These are phyloP conservation scores for Aphaenogaster rudis DNA, from an alignment of 1,140 invertebrate genomes.

Conservation along the genomic window DNA sequence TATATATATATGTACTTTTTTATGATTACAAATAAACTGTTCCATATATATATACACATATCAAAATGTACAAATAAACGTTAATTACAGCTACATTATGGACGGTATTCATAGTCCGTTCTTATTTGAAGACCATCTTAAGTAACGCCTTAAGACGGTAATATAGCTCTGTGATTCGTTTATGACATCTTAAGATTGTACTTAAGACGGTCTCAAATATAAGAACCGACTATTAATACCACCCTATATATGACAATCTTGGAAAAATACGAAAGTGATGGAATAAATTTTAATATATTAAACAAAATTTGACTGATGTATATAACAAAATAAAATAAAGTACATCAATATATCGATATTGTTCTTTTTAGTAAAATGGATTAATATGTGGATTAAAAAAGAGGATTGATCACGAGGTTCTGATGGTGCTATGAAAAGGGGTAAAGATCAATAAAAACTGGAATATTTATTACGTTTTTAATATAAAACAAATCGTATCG, in stretches of 20 bases:
- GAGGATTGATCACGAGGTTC: slow-evolving; percentile 15
- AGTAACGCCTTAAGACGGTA: too few species aligned
- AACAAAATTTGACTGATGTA: background rate
- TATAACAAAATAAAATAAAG: slow-evolving; percentile 5
- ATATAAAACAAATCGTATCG: slow-evolving; percentile 83
- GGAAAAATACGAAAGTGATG: background rate
- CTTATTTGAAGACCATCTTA: too few species aligned
- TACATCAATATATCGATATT: background rate
- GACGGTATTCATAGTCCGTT: too few species aligned
- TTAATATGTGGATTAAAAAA: background rate
- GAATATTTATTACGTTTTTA: slow-evolving; percentile 78
- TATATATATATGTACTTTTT: slow-evolving; percentile 3
- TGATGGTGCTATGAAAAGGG: slow-evolving; percentile 56
- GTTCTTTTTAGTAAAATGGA: slow-evolving; percentile 1
- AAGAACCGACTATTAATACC: too few species aligned
- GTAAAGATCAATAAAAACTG: slow-evolving; percentile 72
- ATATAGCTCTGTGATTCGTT: too few species aligned
- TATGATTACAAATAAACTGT: slow-evolving; percentile 31
- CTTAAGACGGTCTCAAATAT: too few species aligned
- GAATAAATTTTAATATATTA: slow-evolving; percentile 34
- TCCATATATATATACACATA: background rate
- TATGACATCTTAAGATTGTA: too few species aligned
- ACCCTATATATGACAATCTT: background rate
- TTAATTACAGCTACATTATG: background rate
- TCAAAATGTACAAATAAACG: slow-evolving; percentile 27